Evolutionary conservation across 2,797 vertebrate genomes (phyloP).

Genomic region (Acanthurus lineatus): DNA sequence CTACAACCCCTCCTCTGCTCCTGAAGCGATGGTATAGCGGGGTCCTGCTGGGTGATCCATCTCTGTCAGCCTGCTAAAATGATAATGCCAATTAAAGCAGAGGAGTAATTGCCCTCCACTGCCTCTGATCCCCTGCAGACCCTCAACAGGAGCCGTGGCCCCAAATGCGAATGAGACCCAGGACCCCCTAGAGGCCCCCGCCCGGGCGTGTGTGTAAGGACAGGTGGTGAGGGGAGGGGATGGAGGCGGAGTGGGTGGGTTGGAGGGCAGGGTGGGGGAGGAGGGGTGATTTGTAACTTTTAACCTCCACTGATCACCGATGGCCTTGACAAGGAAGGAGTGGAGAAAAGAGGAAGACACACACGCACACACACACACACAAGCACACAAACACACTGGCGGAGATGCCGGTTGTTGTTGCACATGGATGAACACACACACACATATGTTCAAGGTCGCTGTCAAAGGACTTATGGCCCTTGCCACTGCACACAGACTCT

Average conservation of each 20-base stretch:
- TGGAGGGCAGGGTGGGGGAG: conserved; percentile 66
- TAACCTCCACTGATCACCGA: conserved; percentile 88
- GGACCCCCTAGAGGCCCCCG: conserved; percentile 68
- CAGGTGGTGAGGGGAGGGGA: conserved; percentile 60
- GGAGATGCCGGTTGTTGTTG: conserved; percentile 29
- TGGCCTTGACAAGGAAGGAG: conserved; percentile 79
- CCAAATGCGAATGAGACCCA: conserved; percentile 87
- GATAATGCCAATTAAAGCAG: conserved; percentile 96
- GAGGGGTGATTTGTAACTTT: conserved; percentile 83
- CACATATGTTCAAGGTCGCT: conserved; percentile 77
- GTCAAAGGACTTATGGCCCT: conserved; percentile 81
- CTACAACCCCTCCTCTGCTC: conserved; percentile 5
- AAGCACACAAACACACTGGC: conserved; percentile 24
- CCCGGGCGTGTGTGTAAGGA: conserved; percentile 63
- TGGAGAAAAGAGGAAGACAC: conserved; percentile 57
- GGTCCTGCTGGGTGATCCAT: conserved; percentile 88
- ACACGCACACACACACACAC: conserved; percentile 49
- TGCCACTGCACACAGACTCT: conserved; percentile 61
- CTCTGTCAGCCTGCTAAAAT: conserved; percentile 95
- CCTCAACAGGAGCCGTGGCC: conserved; percentile 83
- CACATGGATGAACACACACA: conserved; percentile 47
- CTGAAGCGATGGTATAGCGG: conserved; percentile 68
- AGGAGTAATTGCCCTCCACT: conserved; percentile 91
- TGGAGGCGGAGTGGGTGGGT: conserved; percentile 36
- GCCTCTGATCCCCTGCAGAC: conserved; percentile 77